These are phyloP conservation scores for Platygyra sinensis DNA, from an alignment of 64 coral and sea anemone species.

Conservation along the genomic window DNA sequence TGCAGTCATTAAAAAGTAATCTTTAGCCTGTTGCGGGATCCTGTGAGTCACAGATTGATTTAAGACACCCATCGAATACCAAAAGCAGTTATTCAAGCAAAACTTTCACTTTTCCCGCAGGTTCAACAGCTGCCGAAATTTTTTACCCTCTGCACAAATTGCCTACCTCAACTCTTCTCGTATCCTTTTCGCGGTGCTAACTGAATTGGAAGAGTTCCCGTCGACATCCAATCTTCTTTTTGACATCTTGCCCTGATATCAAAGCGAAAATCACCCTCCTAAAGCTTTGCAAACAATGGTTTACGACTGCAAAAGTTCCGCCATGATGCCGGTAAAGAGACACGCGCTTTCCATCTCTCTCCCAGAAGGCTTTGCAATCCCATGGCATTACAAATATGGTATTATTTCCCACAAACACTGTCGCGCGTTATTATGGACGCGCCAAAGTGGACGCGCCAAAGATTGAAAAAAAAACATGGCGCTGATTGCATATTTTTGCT, in stretches of 20 bases:
- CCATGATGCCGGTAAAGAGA: constrained; percentile 3
- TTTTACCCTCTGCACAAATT: neutral
- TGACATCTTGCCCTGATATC: constrained; percentile 64
- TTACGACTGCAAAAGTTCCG: neutral
- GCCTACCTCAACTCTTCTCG: constrained; percentile 82
- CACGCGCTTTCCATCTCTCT: neutral
- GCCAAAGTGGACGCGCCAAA: too few relatives aligned
- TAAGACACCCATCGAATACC: too few relatives aligned
- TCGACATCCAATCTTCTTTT: constrained; percentile 94
- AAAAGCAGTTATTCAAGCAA: neutral
- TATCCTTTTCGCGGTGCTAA: constrained; percentile 86
- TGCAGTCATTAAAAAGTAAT: too few relatives aligned
- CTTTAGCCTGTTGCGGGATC: too few relatives aligned
- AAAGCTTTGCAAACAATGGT: neutral
- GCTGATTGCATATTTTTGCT: neutral
- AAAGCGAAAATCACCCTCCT: neutral
- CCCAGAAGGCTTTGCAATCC: constrained; percentile 18
- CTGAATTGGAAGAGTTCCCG: constrained; percentile 47
- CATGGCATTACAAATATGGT: neutral
- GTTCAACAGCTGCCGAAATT: neutral
- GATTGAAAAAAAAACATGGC: constrained; percentile 18
- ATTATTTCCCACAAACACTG: neutral
- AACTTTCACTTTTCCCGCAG: neutral
- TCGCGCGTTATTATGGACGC: neutral
- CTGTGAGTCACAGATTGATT: too few relatives aligned